Base-by-base conservation (phyloP, 2,888 invertebrate genomes). In the Pinctada fucata region DNA sequence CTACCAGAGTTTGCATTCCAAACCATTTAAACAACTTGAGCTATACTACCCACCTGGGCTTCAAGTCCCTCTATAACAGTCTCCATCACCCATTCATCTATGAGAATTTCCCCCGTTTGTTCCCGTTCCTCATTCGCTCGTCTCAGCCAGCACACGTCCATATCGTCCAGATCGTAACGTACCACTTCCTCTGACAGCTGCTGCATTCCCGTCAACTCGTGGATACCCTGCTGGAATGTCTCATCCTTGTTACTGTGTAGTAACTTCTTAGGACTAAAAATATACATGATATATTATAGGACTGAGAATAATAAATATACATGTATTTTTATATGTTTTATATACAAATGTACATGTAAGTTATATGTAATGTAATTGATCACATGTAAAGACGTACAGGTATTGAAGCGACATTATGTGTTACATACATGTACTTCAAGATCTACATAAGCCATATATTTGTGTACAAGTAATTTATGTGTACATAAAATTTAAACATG, bases 161-260 rank as follows among this genome's bases (percentile, higher is more conserved):
- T 95, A 89, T 97, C 97, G 93, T 99, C 99, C 90, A 99, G 94
- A 93, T 99, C 99, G 92, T 99, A 99, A 84, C 96, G 96, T 93
- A 98, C 98, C 48, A 97, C 96, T 87, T 97, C 96, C 93, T 99
- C 98, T 16, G 98, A 96, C 91, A 96, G 94, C 78, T 96, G 95
- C 80, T 97, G 97, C 84, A 97, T 96, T 87, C 95, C 95, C 83
- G 97, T 97, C 88, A 98, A 94, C 91, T 95, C 95, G 93, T 98
- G 97, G 88, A 95, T 95, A 79, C 97, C 97, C 80, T 95, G 92
- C 88, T 95, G 95, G 93, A 97, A 98, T 90, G 95, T 95, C 87
- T 96, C 96, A 93, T 98, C 97, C 91, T 97, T 96, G 80, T 95
- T 95, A 92, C 97, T 96, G 82, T 97, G 96, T 90, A 98, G 95